Percentiles rank a stretch among this genome's conserved stretches.
These are phyloP conservation scores for Drosophila prosaltans DNA, from an alignment of 1,140 invertebrate species.

Conservation along the genomic window DNA sequence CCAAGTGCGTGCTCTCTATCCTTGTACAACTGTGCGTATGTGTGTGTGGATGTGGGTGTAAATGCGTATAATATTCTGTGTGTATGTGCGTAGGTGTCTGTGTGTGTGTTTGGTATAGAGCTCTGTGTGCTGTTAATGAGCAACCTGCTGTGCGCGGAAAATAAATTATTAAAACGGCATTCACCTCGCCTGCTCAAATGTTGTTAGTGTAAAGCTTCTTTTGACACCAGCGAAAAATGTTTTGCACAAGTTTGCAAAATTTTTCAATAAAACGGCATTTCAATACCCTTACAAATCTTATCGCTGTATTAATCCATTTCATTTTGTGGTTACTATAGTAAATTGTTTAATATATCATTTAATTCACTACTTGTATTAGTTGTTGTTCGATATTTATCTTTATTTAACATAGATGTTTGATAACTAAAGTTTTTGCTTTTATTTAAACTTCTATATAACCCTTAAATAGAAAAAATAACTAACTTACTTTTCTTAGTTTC, in stretches of 20 bases:
- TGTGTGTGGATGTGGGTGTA: neutral
- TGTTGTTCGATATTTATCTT: neutral
- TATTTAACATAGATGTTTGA: no score
- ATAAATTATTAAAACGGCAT: conserved; percentile 78
- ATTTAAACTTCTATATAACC: no score
- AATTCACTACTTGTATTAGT: neutral
- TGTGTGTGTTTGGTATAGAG: conserved; percentile 15
- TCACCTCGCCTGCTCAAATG: conserved; percentile 45
- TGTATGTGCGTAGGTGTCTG: conserved; percentile 7
- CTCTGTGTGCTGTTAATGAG: conserved; percentile 71
- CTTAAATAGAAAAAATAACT: no score
- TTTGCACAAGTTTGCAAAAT: conserved; percentile 29
- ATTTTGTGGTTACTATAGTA: no score
- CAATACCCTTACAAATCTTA: conserved; percentile 1
- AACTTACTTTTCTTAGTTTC: no score
- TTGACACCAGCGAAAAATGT: conserved; percentile 25
- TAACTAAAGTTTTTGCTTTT: no score
- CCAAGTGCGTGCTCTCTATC: conserved; percentile 73
- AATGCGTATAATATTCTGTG: conserved; percentile 4
- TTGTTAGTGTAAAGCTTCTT: conserved; percentile 46
- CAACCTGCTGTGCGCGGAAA: conserved; percentile 66
- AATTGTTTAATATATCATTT: no score
- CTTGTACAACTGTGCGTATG: conserved; percentile 32
- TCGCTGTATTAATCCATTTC: no score
- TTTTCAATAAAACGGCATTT: conserved; percentile 7